Base-by-base conservation (phyloP, 2,113 vertebrate genomes). In the Bolborhynchus lineola region DNA sequence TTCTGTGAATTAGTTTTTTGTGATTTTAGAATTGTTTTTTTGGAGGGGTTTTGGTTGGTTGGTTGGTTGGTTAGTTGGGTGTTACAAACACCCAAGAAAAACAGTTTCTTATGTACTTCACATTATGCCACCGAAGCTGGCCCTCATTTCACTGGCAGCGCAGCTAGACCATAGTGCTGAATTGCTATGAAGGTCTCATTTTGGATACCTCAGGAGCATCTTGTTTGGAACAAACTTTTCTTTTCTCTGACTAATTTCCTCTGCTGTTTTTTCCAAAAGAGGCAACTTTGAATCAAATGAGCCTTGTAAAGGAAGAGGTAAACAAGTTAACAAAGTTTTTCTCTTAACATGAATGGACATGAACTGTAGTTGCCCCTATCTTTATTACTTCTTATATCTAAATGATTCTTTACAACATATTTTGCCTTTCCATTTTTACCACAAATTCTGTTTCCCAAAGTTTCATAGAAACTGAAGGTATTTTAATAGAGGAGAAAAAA, bases 1-100 rank as follows among this genome's bases (percentile, higher is more conserved):
- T 57, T 72, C 20, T 82, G 13, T 44, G 14, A 18, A n/a, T 57
- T 55, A 79, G 1, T 0, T 60, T 84, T 46, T 7, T 2, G 3
- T 2, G 5, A 1, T 1, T 3, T 46, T 19, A 23, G 4, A 2
- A 39, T 20, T 4, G 0, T 0, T 4, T 7, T 14, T 31, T 69
- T 42, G 37, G 4, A 9, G 20, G 33, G 55, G 55, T 14, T n/a
- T 31, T 92, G 67, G 28, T 13, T 29, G 12, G 21, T 13, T 29
- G 12, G 21, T 65, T 28, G 39, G 6, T 31, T 70, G 6, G 2
- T 33, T 57, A 57, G 31, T 21, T 57, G 31, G 55, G 31, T 23
- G 33, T 23, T n/a, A n/a, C 55, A n/a, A 74, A 52, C 13, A 42
- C 8, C 1, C 2, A 28, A 72, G 9, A 10, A 68, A 68, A 75